phyloP scores from a whole-genome alignment of 1,140 invertebrate genomes.

The Diploscapter pachys region DNA sequence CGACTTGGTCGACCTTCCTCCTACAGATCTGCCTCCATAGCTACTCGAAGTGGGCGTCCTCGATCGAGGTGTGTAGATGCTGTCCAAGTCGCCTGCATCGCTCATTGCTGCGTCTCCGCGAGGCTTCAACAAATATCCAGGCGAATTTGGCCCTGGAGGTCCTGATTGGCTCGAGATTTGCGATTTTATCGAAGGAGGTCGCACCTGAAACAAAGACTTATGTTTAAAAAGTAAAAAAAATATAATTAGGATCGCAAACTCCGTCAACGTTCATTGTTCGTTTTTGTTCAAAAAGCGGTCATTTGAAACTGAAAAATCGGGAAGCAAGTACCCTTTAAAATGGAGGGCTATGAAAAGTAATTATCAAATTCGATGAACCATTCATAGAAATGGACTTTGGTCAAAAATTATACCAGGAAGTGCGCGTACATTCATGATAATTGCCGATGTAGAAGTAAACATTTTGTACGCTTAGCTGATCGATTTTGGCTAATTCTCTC shows the following conservation, averaged over 20 bases:
- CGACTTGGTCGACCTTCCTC: conserved; percentile 64
- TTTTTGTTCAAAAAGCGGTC: too few relatives aligned
- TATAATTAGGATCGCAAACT: too few relatives aligned
- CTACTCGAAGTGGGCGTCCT: conserved; percentile 51
- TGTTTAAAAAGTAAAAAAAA: too few relatives aligned
- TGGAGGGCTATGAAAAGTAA: too few relatives aligned
- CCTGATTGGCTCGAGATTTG: conserved; percentile 55
- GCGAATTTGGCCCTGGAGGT: conserved; percentile 55
- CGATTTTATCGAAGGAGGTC: conserved; percentile 56
- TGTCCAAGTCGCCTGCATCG: conserved; percentile 57
- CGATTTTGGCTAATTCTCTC: too few relatives aligned
- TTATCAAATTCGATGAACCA: not conserved
- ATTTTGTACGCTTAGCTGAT: too few relatives aligned
- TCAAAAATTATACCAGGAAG: not conserved
- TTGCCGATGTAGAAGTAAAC: too few relatives aligned
- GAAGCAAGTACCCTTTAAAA: too few relatives aligned
- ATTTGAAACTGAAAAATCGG: too few relatives aligned
- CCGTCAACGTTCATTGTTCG: too few relatives aligned
- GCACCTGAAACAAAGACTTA: conserved; percentile 31
- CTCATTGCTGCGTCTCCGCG: conserved; percentile 55
- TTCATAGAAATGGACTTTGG: not conserved
- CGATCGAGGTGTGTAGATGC: conserved; percentile 55
- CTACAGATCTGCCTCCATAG: conserved; percentile 54
- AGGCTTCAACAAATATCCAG: conserved; percentile 54
- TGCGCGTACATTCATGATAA: too few relatives aligned